Conservation (phyloP, 2,888 invertebrate genomes). For the Aphidius colemani region DNA sequence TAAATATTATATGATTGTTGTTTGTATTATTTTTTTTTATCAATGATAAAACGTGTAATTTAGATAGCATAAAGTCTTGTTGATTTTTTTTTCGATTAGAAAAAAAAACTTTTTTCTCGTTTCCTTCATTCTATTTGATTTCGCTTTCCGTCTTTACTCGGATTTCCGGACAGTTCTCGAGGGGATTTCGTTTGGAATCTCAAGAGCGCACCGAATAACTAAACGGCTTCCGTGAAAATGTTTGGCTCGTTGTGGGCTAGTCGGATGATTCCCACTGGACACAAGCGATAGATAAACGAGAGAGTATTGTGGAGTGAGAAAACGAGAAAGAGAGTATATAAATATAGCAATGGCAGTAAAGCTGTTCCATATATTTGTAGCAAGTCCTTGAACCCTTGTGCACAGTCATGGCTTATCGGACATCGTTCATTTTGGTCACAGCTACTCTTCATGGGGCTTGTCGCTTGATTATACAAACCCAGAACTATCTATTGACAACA, state of each 20-base stretch:
- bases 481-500: conserved; percentile 18
- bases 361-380: not conserved
- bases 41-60: not conserved
- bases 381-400: not conserved
- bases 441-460: not conserved
- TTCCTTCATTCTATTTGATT: conserved; percentile 27
- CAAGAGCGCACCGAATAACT: conserved; percentile 26
- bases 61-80: not conserved
- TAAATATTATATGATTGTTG: not conserved
- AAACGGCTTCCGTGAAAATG: conserved; percentile 37
- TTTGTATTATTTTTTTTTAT: not conserved
- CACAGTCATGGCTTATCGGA: conserved; percentile 16
- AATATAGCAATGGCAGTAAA: not conserved
- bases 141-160: conserved; percentile 28
- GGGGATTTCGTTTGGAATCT: conserved; percentile 39
- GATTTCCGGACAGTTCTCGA: conserved; percentile 45
- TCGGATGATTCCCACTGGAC: conserved; percentile 20
- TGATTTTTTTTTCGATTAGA: too few species aligned
- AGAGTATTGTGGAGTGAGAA: not conserved
- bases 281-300: not conserved
- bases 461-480: conserved; percentile 8
- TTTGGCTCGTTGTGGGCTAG: conserved; percentile 23
- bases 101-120: conserved; percentile 16
- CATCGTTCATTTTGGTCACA: conserved; percentile 15
- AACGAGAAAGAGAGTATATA: conserved; percentile 7